These are phyloP conservation scores for Papilio protenor DNA, from an alignment of 2,888 invertebrate genomes.

Conservation along the genomic window DNA sequence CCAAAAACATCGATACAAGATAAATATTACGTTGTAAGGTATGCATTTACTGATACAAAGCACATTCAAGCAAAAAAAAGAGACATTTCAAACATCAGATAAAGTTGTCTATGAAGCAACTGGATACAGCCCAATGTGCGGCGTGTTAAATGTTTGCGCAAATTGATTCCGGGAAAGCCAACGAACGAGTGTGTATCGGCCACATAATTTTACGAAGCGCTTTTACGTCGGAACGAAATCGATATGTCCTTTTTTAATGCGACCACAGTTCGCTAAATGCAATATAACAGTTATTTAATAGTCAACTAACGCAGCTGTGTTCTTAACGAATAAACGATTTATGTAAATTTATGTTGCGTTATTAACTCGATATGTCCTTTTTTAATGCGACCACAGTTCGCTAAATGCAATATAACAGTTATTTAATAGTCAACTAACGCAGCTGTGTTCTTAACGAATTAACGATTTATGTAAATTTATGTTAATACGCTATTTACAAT, in stretches of 20 bases:
- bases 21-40: no score
- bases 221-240: conserved; percentile 31
- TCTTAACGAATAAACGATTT: conserved; percentile 10
- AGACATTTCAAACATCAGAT: no score
- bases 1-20: no score
- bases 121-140: no score
- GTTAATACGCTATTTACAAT: conserved; percentile 28
- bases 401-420: conserved; percentile 21
- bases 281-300: conserved; percentile 20
- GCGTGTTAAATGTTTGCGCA: conserved; percentile 40
- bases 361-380: conserved; percentile 32
- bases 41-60: no score
- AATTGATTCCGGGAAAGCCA: conserved; percentile 37
- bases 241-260: conserved; percentile 33
- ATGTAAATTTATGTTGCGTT: no score
- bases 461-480: conserved; percentile 18
- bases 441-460: conserved; percentile 19
- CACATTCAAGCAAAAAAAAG: no score
- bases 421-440: conserved; percentile 30
- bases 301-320: conserved; percentile 31
- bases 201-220: conserved; percentile 32
- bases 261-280: conserved; percentile 27
- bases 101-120: no score
- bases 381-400: conserved; percentile 28
- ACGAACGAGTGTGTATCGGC: conserved; percentile 31